phyloP scores from a whole-genome alignment of 2,797 vertebrate genomes.

The Toxotes lorentzi region DNA sequence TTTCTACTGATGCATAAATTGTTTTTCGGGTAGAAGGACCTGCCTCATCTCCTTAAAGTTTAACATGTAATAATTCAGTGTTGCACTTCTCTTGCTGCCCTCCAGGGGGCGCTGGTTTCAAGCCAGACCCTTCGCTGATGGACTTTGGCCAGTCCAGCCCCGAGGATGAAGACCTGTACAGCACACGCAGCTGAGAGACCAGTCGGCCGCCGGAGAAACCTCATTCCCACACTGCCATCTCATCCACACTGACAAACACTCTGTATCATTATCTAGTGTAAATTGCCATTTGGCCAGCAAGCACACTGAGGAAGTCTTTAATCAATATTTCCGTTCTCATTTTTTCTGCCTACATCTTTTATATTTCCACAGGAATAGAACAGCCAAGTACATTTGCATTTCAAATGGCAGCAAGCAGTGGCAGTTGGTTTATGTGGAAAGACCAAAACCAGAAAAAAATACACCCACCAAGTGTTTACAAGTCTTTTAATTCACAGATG shows the following conservation, averaged over 20 bases:
- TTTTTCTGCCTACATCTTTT: constrained; percentile 47
- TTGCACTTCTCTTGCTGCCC: constrained; percentile 52
- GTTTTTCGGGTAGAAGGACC: background rate
- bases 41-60: background rate
- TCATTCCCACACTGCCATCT: constrained; percentile 54
- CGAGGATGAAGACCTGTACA: constrained; percentile 94
- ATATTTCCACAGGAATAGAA: constrained; percentile 37
- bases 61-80: background rate
- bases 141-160: constrained; percentile 89
- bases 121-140: constrained; percentile 71
- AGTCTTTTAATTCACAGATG: constrained; percentile 57
- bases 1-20: background rate
- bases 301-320: constrained; percentile 33
- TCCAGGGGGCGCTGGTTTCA: constrained; percentile 69
- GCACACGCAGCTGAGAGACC: constrained; percentile 89
- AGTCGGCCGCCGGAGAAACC: constrained; percentile 9
- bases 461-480: constrained; percentile 53
- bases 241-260: constrained; percentile 29
- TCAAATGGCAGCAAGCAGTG: background rate
- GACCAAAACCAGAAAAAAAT: constrained; percentile 30
- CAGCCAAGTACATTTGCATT: constrained; percentile 37
- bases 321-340: constrained; percentile 59
- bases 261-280: constrained; percentile 24
- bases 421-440: constrained; percentile 14
- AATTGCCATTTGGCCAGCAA: constrained; percentile 48